Conservation (phyloP, 2,113 vertebrate species). For the Cathartes aura region DNA sequence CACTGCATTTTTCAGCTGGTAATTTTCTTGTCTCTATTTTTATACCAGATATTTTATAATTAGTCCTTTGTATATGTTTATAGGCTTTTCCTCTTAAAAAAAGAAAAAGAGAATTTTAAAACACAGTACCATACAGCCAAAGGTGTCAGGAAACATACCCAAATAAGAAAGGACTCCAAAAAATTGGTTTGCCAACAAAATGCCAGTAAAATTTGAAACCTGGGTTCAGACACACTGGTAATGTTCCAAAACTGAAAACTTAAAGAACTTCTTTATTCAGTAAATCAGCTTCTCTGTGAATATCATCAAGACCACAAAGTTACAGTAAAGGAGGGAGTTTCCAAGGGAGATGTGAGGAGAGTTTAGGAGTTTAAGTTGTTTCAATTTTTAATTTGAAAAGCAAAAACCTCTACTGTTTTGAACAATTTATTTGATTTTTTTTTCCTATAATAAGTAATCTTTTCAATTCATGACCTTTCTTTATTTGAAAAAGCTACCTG, state of each 20-base stretch:
- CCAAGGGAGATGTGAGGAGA: slow-evolving; percentile 58
- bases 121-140: slow-evolving; percentile 62
- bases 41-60: slow-evolving; percentile 61
- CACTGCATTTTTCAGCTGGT: slow-evolving; percentile 28
- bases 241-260: slow-evolving; percentile 74
- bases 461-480: background rate
- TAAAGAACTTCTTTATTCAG: slow-evolving; percentile 80
- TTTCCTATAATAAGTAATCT: slow-evolving; percentile 9
- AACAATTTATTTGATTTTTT: slow-evolving; percentile 47
- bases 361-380: slow-evolving; percentile 46
- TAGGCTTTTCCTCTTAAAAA: slow-evolving; percentile 35
- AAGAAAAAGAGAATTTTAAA: slow-evolving; percentile 59
- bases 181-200: slow-evolving; percentile 77
- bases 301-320: slow-evolving; percentile 72
- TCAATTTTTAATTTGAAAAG: slow-evolving; percentile 68
- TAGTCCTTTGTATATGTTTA: slow-evolving; percentile 60
- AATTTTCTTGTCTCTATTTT: slow-evolving; percentile 49
- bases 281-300: slow-evolving; percentile 79
- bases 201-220: slow-evolving; percentile 80
- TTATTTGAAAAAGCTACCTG: background rate
- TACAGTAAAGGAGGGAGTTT: slow-evolving; percentile 69
- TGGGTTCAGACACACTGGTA: slow-evolving; percentile 75
- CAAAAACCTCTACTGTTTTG: slow-evolving; percentile 37
- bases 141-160: slow-evolving; percentile 78
- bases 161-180: slow-evolving; percentile 71